These are phyloP conservation scores for Junonia oenone DNA, from an alignment of 2,888 invertebrate species.

Conservation along the genomic window DNA sequence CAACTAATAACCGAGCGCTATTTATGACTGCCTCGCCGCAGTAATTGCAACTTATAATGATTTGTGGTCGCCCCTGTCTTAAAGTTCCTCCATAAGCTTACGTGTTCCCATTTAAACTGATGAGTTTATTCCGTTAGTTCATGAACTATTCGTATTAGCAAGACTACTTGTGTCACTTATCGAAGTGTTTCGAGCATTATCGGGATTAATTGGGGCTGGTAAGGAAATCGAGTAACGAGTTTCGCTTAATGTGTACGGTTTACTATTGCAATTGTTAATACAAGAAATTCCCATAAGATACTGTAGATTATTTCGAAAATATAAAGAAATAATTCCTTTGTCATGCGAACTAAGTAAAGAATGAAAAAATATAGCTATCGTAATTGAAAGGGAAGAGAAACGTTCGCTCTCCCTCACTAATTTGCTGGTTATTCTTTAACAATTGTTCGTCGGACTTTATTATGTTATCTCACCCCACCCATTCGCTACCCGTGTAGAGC, in stretches of 20 bases:
- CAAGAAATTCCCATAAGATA: neutral
- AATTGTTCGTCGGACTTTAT: constrained; percentile 26
- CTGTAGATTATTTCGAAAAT: neutral
- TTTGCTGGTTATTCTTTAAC: constrained; percentile 23
- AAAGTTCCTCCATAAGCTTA: constrained; percentile 42
- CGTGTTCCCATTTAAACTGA: constrained; percentile 28
- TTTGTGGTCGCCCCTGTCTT: constrained; percentile 55
- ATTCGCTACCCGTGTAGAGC: constrained; percentile 35
- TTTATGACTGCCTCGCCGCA: constrained; percentile 52
- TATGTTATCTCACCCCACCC: constrained; percentile 33
- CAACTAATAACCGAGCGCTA: constrained; percentile 59
- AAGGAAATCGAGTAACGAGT: neutral
- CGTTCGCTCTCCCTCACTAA: constrained; percentile 1
- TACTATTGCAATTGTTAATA: neutral
- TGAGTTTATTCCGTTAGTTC: constrained; percentile 29
- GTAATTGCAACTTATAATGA: constrained; percentile 72
- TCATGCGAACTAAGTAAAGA: neutral
- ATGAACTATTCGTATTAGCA: constrained; percentile 27
- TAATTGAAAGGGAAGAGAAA: neutral
- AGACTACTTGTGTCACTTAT: constrained; percentile 23
- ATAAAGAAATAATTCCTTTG: neutral
- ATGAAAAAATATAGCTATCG: neutral
- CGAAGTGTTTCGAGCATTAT: constrained; percentile 15
- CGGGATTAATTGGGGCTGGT: constrained; percentile 10
- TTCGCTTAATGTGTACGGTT: neutral